Evolutionary conservation across 1,140 invertebrate species (phyloP), one percentile per base, ranked within the genome.

Genomic region (Tenebrio molitor): DNA sequence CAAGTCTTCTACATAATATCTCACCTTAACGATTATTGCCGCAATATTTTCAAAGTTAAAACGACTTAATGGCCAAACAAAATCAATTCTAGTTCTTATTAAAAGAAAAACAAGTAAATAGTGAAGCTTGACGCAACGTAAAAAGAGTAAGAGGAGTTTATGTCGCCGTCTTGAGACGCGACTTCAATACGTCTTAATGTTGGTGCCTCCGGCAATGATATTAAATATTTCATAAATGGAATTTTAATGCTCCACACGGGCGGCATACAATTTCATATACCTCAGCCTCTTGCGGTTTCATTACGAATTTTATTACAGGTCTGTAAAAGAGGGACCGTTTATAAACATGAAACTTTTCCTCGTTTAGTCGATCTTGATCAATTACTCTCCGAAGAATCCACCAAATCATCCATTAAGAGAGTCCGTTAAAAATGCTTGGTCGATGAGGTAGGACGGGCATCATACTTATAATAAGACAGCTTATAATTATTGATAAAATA

Each of bases 161-260:
- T 39, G 36, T 39, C n/a, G 3, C 4, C 14, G 16, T 46, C 23
- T 58, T 29, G n/a, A 39, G 12, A 58, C 12, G 25, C 21, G n/a
- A 25, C 50, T 33, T 34, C 21, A 58, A 58, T 58, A 58, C 14
- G 50, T 58, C 50, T 58, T 58, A 58, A 58, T 58, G 50, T 12
- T 25, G 12, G 8, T 29, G 50, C 50, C 50, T 58, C 8, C 1
- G 23, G 50, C 50, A 58, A 12, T 58, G 50, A 58, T 58, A 25
- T 33, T 58, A 34, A 58, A 58, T 58, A 58, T 58, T 58, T 58
- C 23, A 58, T 58, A 58, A 58, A 58, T 58, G 50, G 50, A 58
- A 58, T 58, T 58, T 58, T 58, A 58, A 58, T 58, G 50, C 50
- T 3, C 46, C 19, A 53, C 25, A 53, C 46, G 14, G 46, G 16